Evolutionary conservation across 1,140 invertebrate species (phyloP), one percentile per base, ranked within the genome.

Genomic region (Platorchestia sp.): DNA sequence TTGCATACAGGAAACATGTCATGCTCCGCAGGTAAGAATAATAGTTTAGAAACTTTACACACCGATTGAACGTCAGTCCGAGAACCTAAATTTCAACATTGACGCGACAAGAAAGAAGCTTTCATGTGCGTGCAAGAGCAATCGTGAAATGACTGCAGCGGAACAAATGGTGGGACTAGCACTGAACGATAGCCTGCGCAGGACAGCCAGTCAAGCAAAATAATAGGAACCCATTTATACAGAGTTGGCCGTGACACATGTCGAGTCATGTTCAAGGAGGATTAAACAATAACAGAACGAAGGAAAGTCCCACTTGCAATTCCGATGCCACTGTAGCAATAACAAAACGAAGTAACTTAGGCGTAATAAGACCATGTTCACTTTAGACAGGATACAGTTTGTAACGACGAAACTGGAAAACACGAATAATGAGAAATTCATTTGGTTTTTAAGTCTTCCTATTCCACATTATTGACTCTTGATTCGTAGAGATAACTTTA

Each of bases 191-290:
- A 10, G 59, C 59, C 59, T 75, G 1, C 14, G 27, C 59, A 75
- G 59, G 59, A 75, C 59, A 75, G 59, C 59, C 59, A 75, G 59
- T 75, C 59, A 75, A 75, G 59, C 59, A 75, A 75, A 75, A 75
- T 75, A 75, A 75, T 75, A 75, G 59, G 59, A 75, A 75, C 59
- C 59, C 59, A 75, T 75, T 75, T 75, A 75, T 19, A 36, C 1
- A 75, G 59, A 75, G 59, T 27, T 75, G 10, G 14, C 59, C 59
- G 27, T 75, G 59, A 75, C 59, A 75, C 59, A 75, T 75, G 59
- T 27, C 27, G 59, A 75, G 59, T 75, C 59, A 75, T 75, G 59
- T 75, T 75, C 59, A 75, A 75, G 59, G 59, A 22, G 59, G 59
- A 75, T 10, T 75, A 36, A 75, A 75, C 27, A 75, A 19, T 19